Evolutionary conservation across 2,797 vertebrate species (phyloP).

Genomic region (Amazona finschi): DNA sequence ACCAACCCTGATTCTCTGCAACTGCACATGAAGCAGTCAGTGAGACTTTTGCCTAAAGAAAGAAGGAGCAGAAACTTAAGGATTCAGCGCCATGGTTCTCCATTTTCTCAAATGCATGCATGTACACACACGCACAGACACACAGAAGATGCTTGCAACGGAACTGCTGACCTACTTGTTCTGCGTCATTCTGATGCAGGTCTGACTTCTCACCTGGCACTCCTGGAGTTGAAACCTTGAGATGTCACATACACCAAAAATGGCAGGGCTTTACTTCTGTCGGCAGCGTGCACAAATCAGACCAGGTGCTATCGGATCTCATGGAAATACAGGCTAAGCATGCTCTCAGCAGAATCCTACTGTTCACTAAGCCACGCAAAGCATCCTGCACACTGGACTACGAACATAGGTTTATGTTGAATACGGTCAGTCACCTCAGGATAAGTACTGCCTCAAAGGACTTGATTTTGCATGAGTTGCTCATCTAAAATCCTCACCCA

Average conservation of each 20-base stretch:
- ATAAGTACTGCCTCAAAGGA: neutral
- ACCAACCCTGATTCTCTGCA: neutral
- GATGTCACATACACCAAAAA: neutral
- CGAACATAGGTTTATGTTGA: neutral
- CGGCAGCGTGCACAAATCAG: neutral
- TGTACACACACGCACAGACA: neutral
- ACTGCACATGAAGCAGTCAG: neutral
- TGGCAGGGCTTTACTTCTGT: neutral
- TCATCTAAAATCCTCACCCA: neutral
- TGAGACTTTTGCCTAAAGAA: neutral
- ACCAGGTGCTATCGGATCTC: neutral
- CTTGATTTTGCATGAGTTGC: slow-evolving; percentile 11
- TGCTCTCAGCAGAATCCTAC: neutral
- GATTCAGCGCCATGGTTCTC: neutral
- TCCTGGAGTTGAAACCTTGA: neutral
- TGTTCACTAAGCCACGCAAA: neutral
- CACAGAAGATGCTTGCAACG: neutral
- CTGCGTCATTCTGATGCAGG: slow-evolving; percentile 18
- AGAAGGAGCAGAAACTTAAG: neutral
- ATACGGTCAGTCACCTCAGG: neutral
- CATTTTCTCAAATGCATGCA: neutral
- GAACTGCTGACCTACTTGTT: slow-evolving; percentile 49
- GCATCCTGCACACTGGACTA: neutral
- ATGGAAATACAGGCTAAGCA: neutral
- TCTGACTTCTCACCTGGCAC: slow-evolving; percentile 23